Evolutionary conservation across 2,888 invertebrate genomes (phyloP).

Genomic region (Chymomyza amoena): DNA sequence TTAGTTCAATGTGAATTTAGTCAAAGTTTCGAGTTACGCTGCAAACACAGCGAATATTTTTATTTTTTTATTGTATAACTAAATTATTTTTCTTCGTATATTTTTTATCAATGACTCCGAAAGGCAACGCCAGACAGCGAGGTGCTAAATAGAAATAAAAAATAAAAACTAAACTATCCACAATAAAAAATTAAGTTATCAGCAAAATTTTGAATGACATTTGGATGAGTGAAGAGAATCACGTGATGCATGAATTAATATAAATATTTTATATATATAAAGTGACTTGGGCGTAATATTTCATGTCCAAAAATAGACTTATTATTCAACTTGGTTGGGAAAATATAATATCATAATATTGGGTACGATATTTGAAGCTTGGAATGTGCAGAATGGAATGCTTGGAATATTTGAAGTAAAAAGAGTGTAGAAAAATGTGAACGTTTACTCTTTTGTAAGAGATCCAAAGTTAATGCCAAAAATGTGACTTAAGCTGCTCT

Average conservation of each 20-base stretch:
- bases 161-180: slow-evolving; percentile 1
- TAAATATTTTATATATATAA: no score
- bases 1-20: slow-evolving; percentile 16
- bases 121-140: slow-evolving; percentile 38
- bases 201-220: slow-evolving; percentile 18
- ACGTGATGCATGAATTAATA: slow-evolving; percentile 54
- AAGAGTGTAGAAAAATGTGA: no score
- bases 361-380: no score
- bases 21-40: slow-evolving; percentile 46
- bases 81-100: slow-evolving; percentile 30
- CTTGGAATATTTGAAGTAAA: no score
- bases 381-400: no score
- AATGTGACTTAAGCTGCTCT: no score
- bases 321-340: not conserved
- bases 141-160: slow-evolving; percentile 42
- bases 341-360: no score
- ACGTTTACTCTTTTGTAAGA: no score
- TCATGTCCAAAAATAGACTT: not conserved
- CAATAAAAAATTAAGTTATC: slow-evolving; percentile 17
- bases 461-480: no score
- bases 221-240: slow-evolving; percentile 36
- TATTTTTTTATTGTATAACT: no score
- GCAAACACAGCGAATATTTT: slow-evolving; percentile 18
- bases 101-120: not conserved
- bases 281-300: not conserved